Conservation (phyloP, 2,888 invertebrate genomes). For the Eristalis intricaria region DNA sequence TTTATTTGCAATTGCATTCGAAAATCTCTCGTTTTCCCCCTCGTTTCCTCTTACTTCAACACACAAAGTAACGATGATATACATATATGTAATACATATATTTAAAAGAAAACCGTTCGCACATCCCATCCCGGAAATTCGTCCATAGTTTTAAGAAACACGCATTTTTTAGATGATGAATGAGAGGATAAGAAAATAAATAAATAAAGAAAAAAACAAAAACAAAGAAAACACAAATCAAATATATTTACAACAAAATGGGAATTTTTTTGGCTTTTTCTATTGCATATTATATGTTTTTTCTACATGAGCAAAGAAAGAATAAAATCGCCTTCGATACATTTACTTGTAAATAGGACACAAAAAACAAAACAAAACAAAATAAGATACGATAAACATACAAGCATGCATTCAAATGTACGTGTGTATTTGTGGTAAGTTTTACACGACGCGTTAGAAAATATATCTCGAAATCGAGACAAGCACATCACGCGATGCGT, state of each 20-base stretch:
- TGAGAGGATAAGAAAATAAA: slow-evolving; percentile 43
- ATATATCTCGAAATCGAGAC: neutral
- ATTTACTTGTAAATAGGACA: slow-evolving; percentile 61
- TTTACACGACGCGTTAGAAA: slow-evolving; percentile 73
- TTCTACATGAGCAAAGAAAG: slow-evolving; percentile 71
- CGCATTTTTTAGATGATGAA: slow-evolving; percentile 45
- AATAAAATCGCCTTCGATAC: slow-evolving; percentile 63
- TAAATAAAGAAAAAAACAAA: slow-evolving; percentile 58
- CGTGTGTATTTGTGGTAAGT: slow-evolving; percentile 73
- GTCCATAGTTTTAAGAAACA: slow-evolving; percentile 81
- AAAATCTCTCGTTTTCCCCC: slow-evolving; percentile 1
- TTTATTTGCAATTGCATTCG: slow-evolving; percentile 44
- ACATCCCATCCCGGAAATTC: slow-evolving; percentile 82
- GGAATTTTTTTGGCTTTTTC: slow-evolving; percentile 73
- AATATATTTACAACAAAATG: slow-evolving; percentile 71
- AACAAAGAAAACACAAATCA: slow-evolving; percentile 43
- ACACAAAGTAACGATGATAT: slow-evolving; percentile 48
- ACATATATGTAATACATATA: slow-evolving; percentile 56
- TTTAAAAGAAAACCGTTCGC: slow-evolving; percentile 77
- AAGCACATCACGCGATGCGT: slow-evolving; percentile 22
- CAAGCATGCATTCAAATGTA: slow-evolving; percentile 51
- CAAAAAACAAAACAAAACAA: slow-evolving; percentile 30
- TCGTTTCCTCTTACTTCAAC: slow-evolving; percentile 14
- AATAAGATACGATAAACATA: slow-evolving; percentile 31
- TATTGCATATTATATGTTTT: slow-evolving; percentile 69